phyloP scores from a whole-genome alignment of 2,888 invertebrate genomes.

The Eustalomyia histrio region DNA sequence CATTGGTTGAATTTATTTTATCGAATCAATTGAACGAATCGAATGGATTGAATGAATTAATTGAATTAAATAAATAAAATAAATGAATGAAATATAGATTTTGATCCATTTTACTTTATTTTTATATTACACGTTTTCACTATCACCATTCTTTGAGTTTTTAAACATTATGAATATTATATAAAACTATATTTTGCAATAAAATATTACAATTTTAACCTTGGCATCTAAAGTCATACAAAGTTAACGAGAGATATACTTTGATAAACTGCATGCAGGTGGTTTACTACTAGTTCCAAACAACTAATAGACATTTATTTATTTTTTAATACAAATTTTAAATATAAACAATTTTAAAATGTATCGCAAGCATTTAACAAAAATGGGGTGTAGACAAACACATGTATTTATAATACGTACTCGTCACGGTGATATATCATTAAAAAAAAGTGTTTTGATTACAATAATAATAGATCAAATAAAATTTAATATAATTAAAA shows the following conservation, averaged over 20 bases:
- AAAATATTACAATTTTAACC: conserved; percentile 46
- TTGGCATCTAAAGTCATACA: conserved; percentile 60
- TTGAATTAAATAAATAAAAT: no score
- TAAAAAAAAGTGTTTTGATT: conserved; percentile 16
- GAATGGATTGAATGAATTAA: no score
- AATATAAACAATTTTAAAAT: conserved; percentile 27
- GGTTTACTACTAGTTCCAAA: conserved; percentile 2
- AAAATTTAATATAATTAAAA: conserved; percentile 37
- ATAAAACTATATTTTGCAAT: not conserved
- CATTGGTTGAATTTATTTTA: no score
- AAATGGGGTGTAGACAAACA: conserved; percentile 3
- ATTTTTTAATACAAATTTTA: conserved; percentile 21
- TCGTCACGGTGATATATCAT: conserved; percentile 18
- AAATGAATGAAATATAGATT: no score
- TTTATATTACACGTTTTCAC: no score
- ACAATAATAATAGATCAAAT: conserved; percentile 35
- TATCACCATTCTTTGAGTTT: not conserved
- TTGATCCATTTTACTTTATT: no score
- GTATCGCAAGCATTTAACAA: conserved; percentile 16
- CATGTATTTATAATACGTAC: conserved; percentile 3
- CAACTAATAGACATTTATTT: conserved; percentile 20
- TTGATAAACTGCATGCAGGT: conserved; percentile 49
- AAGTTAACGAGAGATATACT: conserved; percentile 25
- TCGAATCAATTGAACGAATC: no score
- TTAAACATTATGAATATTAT: not conserved